Evolutionary conservation across 2,888 invertebrate species (phyloP), one percentile per base, ranked within the genome.

Genomic region (Pecten maximus): DNA sequence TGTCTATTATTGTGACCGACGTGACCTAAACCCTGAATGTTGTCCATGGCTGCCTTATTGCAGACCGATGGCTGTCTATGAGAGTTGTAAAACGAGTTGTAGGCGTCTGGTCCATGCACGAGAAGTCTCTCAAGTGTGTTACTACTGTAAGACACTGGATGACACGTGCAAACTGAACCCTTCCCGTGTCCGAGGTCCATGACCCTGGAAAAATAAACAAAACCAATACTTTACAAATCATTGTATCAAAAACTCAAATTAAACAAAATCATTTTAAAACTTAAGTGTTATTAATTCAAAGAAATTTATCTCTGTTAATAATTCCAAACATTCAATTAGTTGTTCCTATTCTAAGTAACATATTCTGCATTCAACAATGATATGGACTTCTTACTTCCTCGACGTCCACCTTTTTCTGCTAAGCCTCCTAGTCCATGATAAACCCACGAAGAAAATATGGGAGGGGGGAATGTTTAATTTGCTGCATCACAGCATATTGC

Each of bases 161-260:
- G 90, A 88, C 91, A 92, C 3, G 91, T 91, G 89, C 91, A 92
- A n/a, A 92, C 87, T n/a, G 91, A 90, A 3, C 91, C 91, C 40
- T 88, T 40, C 87, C 87, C n/a, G 15, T 89, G 88, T 10, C 48
- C 60, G 23, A 74, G 87, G 50, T 86, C 87, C 91, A 91, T 89
- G 44, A 40, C 87, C 39, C 87, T 50, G 35, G 28, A 88, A 40
- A 88, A 50, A 60, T 10, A 54, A 39, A 35, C 15, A 35, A 44
- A 87, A 44, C 44, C 6, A 44, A 44, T 10, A 44, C 6, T 10
- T 44, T 44, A 10, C 44, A 44, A 44, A 44, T 44, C 6, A n/a
- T n/a, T n/a, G n/a, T n/a, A n/a, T n/a, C n/a, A n/a, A n/a, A n/a
- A n/a, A n/a, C n/a, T n/a, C n/a, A n/a, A n/a, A n/a, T n/a, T n/a